Evolutionary conservation across 2,888 invertebrate genomes (phyloP), one percentile per base, ranked within the genome.

Genomic region (Copidosoma aretas): DNA sequence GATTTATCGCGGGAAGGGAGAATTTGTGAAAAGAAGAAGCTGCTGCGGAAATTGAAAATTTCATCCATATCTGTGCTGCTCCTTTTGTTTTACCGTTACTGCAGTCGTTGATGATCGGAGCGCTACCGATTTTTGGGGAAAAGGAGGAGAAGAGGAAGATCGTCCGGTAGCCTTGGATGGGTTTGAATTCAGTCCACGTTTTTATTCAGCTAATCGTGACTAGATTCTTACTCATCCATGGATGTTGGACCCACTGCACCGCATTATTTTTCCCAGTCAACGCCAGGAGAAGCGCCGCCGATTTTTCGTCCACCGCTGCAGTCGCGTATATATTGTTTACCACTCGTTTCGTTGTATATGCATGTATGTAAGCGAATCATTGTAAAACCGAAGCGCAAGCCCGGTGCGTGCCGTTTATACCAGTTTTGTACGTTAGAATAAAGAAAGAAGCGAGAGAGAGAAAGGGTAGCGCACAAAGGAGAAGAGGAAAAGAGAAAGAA

Each of bases 171-270:
- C 81, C 80, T 76, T 89, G 87, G 90, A 88, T 90, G 90, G 87
- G 89, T 90, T 89, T 87, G 89, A 89, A 88, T 90, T 88, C 89
- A 88, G 90, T 90, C 87, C 90, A 90, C 90, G 90, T 90, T 86
- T 85, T 77, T 75, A 78, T 82, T 78, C 79, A 78, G 81, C 76
- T 77, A 86, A 85, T 86, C 90, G 90, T 90, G 90, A 90, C 90
- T 90, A 90, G 90, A 90, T 90, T 90, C 90, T 90, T 90, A 90
- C 90, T 90, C 90, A 90, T 90, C 90, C 90, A 90, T 87, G 88
- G 89, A 88, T 85, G 84, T 84, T 85, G 87, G 81, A 80, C 86
- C 79, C 64, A 65, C 58, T 58, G 19, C 67, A 54, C 22, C 70
- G 58, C 22, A 24, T 54, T n/a, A n/a, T n/a, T n/a, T n/a, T n/a